Conservation (phyloP, 2,888 invertebrate species). For the Cantharis flavilabris region DNA sequence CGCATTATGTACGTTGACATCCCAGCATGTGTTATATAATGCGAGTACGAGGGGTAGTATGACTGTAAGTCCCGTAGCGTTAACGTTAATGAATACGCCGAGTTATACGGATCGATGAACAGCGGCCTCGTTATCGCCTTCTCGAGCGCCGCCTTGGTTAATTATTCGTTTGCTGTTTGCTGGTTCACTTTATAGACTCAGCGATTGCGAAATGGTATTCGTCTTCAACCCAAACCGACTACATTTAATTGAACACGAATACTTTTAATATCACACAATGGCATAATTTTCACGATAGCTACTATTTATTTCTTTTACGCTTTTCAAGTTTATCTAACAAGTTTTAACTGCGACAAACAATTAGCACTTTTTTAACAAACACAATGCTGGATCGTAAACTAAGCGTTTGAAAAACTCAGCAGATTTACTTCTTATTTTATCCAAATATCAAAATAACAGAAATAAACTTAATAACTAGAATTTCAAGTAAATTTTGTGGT, state of each 20-base stretch:
- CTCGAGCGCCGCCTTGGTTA: constrained; percentile 45
- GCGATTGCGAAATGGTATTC: constrained; percentile 20
- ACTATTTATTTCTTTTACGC: not conserved
- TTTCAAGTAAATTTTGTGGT: too few species aligned
- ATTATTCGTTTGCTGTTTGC: constrained; percentile 42
- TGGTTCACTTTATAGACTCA: constrained; percentile 26
- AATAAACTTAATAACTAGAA: too few species aligned
- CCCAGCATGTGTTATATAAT: constrained; percentile 7
- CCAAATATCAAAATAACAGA: not conserved
- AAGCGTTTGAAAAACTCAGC: not conserved
- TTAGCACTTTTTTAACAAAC: not conserved
- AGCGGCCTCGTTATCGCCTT: constrained; percentile 46
- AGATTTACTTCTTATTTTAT: not conserved
- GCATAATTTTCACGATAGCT: not conserved
- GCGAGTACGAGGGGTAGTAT: constrained; percentile 8
- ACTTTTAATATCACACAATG: constrained; percentile 3
- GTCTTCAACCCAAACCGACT: constrained; percentile 6
- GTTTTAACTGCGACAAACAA: not conserved
- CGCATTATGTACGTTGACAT: not conserved
- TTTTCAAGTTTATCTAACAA: not conserved
- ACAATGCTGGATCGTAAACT: not conserved
- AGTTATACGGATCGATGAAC: constrained; percentile 45
- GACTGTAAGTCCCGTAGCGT: constrained; percentile 21
- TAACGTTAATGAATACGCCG: constrained; percentile 35
- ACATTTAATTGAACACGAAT: constrained; percentile 12